Evolutionary conservation across 1,140 invertebrate genomes (phyloP).

Genomic region (Drosophila bocqueti): DNA sequence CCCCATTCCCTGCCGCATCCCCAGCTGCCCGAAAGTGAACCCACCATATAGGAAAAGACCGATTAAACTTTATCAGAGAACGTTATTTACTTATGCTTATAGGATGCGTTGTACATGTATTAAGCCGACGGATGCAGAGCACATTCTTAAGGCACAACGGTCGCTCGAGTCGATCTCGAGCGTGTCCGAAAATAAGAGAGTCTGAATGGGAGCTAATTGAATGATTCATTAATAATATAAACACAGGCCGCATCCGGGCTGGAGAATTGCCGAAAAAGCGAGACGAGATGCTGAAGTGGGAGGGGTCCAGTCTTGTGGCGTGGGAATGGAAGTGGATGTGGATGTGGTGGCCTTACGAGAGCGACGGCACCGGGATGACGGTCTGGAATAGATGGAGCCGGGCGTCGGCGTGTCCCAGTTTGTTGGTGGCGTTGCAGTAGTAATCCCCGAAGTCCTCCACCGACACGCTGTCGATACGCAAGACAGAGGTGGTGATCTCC

Average conservation of each 20-base stretch:
- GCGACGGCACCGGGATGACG: conserved; percentile 72
- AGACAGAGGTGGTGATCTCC: conserved; percentile 91
- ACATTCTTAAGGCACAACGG: conserved; percentile 69
- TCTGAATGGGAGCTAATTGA: conserved; percentile 78
- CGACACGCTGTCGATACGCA: conserved; percentile 91
- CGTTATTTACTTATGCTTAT: conserved; percentile 52
- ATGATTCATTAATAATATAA: conserved; percentile 80
- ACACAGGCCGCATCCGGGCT: conserved; percentile 62
- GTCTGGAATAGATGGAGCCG: conserved; percentile 89
- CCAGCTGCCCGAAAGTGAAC: conserved; percentile 2
- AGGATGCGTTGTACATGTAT: conserved; percentile 41
- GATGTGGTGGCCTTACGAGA: conserved; percentile 31
- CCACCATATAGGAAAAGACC: conserved; percentile 30
- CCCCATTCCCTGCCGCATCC: not conserved
- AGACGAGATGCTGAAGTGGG: conserved; percentile 30
- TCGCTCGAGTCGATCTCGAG: conserved; percentile 44
- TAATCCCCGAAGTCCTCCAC: conserved; percentile 92
- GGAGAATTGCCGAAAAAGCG: conserved; percentile 70
- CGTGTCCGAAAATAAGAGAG: conserved; percentile 56
- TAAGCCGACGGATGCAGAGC: conserved; percentile 45
- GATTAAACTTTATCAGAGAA: conserved; percentile 49
- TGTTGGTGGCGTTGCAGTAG: conserved; percentile 91
- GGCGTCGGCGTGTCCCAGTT: conserved; percentile 89
- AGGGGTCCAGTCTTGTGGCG: conserved; percentile 68
- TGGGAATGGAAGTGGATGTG: conserved; percentile 31